phyloP scores from a whole-genome alignment of 1,140 invertebrate species.

The Nasonia vitripennis region DNA sequence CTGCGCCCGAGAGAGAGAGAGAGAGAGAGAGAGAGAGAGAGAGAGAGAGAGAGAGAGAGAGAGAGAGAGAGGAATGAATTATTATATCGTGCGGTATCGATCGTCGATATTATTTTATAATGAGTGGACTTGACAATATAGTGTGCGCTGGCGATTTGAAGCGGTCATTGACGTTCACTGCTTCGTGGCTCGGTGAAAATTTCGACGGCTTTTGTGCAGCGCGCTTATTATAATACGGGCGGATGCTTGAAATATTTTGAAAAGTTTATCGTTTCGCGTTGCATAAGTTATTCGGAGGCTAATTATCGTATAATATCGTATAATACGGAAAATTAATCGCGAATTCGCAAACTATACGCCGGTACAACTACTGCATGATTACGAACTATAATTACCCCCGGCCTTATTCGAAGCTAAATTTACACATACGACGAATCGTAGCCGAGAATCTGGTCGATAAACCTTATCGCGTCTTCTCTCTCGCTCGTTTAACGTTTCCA shows the following conservation, averaged over 20 bases:
- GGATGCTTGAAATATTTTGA: too few relatives aligned
- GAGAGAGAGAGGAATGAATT: not conserved
- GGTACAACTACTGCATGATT: not conserved
- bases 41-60: not conserved
- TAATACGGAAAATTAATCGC: not conserved
- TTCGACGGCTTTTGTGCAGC: not conserved
- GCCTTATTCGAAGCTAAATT: not conserved
- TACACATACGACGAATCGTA: not conserved
- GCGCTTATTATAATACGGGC: too few relatives aligned
- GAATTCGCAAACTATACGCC: not conserved
- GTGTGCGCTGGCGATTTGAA: not conserved
- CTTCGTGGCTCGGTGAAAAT: not conserved
- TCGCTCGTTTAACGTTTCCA: conserved; percentile 31
- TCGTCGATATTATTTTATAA: not conserved
- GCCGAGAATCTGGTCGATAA: conserved; percentile 1
- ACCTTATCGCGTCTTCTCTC: not conserved
- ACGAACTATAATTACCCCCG: not conserved
- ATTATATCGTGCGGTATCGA: not conserved
- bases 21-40: not conserved
- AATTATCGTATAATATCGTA: too few relatives aligned
- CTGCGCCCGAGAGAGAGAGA: not conserved
- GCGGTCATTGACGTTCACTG: not conserved
- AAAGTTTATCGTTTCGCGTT: too few relatives aligned
- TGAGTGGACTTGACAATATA: not conserved
- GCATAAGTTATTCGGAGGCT: too few relatives aligned